Base-by-base conservation (phyloP, 2,888 invertebrate species). In the Carabus problematicus region DNA sequence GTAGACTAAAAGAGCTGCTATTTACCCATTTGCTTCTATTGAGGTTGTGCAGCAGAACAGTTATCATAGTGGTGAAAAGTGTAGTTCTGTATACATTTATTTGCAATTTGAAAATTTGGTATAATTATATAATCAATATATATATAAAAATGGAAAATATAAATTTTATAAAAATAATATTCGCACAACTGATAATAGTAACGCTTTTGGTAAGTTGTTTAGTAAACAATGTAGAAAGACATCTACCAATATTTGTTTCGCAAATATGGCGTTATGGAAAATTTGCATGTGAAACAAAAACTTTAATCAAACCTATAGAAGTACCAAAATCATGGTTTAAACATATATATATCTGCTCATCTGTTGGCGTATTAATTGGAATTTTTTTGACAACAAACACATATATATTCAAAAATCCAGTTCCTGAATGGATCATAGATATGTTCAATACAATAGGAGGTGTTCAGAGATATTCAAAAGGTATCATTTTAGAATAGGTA, bases 251-350 rank as follows among this genome's bases (percentile, higher is more conserved):
- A 0, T 84, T 87, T 72, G 81, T 94, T 4, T 85, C 84, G 29
- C 89, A 89, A 78, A 83, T 85, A 0, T 90, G 88, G 78, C 86
- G 88, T 19, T 93, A 91, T 80, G 94, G 94, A 9, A 92, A 92
- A 80, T 89, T 88, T 75, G 85, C 87, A 0, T 85, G 87, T 72
- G 85, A 85, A 75, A 86, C 81, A 69, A 77, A 81, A 73, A 73
- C 75, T 0, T 49, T 84, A 1, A 74, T 86, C 0, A 78, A 76
- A 47, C 75, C 78, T 18, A 29, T 88, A 14, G 91, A 93, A 79
- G 84, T 93, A 54, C 93, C 93, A 0, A 94, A 94, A 81, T 85
- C 89, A 55, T 92, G 89, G 85, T 95, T 93, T 76, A 85, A 83
- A 74, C 94, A 95, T 81, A 94, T 94, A 77, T 95, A 95, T 78